Evolutionary conservation across 2,888 invertebrate species (phyloP).

Genomic region (Pachymerium ferrugineum): DNA sequence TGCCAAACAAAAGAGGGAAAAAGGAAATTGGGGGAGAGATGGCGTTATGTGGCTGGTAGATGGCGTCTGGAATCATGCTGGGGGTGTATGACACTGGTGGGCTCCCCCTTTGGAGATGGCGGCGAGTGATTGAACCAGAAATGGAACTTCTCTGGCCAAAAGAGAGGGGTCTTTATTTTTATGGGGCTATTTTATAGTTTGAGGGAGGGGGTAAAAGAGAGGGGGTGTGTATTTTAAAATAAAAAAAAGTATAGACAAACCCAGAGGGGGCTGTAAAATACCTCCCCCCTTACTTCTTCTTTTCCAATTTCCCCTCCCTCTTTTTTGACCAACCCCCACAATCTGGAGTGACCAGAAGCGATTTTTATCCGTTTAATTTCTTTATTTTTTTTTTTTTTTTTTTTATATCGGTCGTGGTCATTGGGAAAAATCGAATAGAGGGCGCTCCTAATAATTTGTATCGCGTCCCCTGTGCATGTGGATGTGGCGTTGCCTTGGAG

Average conservation of each 20-base stretch:
- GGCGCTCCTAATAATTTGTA: slow-evolving; percentile 3
- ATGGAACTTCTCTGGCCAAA: no score
- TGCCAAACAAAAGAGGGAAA: background rate
- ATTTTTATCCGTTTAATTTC: no score
- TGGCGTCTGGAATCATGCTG: no score
- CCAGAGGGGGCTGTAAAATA: slow-evolving; percentile 23
- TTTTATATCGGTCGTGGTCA: background rate
- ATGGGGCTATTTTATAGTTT: slow-evolving; percentile 24
- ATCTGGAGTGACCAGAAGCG: no score
- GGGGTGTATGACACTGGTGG: background rate
- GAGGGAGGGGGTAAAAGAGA: background rate
- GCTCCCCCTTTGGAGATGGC: background rate
- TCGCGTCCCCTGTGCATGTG: background rate
- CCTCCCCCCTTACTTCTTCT: no score
- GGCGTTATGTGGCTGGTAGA: background rate
- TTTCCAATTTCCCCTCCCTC: no score
- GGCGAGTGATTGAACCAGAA: slow-evolving; percentile 4
- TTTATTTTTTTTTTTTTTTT: background rate
- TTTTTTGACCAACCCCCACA: no score
- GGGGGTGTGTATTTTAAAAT: background rate
- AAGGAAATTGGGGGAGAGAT: background rate
- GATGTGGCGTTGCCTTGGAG: slow-evolving; percentile 29
- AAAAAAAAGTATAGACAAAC: slow-evolving; percentile 24
- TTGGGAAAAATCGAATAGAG: background rate
- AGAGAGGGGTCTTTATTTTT: background rate